Percentiles rank a stretch among this genome's conserved stretches.
Evolutionary conservation across 2,888 invertebrate genomes (phyloP).

Genomic region (Cataglyphis altisquamis): DNA sequence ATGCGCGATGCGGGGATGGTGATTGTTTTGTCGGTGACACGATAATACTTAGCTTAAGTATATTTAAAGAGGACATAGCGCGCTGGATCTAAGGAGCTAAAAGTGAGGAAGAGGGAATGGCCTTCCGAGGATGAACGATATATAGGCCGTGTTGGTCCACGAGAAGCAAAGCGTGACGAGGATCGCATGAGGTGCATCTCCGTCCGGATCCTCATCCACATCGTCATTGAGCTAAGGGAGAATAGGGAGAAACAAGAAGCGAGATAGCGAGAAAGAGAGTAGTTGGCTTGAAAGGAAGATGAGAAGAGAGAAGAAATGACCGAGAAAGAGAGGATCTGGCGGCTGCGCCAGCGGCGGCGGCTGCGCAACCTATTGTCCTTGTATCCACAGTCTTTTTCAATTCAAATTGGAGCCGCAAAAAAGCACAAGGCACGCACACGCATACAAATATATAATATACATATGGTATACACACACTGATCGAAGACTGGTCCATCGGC

Average conservation of each 20-base stretch:
- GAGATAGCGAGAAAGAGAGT: constrained; percentile 28
- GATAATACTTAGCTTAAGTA: constrained; percentile 70
- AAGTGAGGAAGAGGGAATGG: constrained; percentile 52
- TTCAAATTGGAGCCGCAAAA: constrained; percentile 85
- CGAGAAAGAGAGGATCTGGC: constrained; percentile 57
- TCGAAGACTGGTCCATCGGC: constrained; percentile 73
- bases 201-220: constrained; percentile 52
- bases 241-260: constrained; percentile 32
- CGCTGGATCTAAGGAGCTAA: constrained; percentile 59
- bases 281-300: constrained; percentile 61
- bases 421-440: constrained; percentile 81
- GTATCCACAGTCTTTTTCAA: constrained; percentile 85
- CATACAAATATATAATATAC: constrained; percentile 61
- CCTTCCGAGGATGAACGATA: constrained; percentile 16
- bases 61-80: constrained; percentile 65
- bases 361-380: constrained; percentile 84
- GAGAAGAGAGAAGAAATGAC: constrained; percentile 60
- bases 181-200: constrained; percentile 53
- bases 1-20: constrained; percentile 37
- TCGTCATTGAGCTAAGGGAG: constrained; percentile 47
- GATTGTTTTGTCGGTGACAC: constrained; percentile 70
- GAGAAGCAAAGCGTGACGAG: constrained; percentile 54
- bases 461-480: neutral
- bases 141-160: constrained; percentile 4
- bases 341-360: constrained; percentile 63